These are phyloP conservation scores for Pseudonaja textilis DNA, from an alignment of 2,113 vertebrate species.

Conservation along the genomic window DNA sequence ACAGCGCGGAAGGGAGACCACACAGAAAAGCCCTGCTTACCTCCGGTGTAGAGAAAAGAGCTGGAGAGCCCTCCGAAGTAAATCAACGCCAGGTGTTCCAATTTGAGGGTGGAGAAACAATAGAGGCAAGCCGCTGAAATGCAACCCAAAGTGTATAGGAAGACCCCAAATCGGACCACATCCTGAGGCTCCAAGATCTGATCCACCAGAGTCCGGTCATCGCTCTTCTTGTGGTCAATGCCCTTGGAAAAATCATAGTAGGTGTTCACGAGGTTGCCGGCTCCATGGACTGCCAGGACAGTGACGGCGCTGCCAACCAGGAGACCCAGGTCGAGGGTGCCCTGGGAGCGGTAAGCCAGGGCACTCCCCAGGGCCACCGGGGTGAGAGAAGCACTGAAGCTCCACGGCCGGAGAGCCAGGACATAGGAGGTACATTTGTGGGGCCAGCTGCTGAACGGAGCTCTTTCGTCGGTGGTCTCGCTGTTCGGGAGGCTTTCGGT, in stretches of 20 bases:
- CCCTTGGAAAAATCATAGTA: conserved; percentile 99
- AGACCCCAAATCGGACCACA: conserved; percentile 91
- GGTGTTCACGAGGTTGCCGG: conserved; percentile 95
- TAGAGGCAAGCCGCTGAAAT: conserved; percentile 88
- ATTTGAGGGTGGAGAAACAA: conserved; percentile 80
- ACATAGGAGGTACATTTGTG: conserved; percentile 91
- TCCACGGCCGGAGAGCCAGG: conserved; percentile 92
- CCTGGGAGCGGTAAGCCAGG: conserved; percentile 88
- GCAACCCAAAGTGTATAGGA: conserved; percentile 92
- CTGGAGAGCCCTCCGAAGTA: conserved; percentile 97
- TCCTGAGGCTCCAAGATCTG: conserved; percentile 92
- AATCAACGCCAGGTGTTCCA: conserved; percentile 93
- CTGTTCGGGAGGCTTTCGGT: conserved; percentile 45
- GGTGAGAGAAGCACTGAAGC: conserved; percentile 92
- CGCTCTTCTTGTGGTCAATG: conserved; percentile 98
- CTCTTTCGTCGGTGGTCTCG: conserved; percentile 28
- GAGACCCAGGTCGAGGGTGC: conserved; percentile 80
- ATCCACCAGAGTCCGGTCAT: conserved; percentile 95
- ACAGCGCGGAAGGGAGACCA: background rate
- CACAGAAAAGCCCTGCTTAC: conserved; percentile 65
- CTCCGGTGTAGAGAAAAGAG: conserved; percentile 97
- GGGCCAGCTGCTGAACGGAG: conserved; percentile 57
- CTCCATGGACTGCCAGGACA: conserved; percentile 91
- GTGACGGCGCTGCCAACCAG: conserved; percentile 87
- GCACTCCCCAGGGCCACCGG: conserved; percentile 93